Evolutionary conservation across 2,888 invertebrate genomes (phyloP), one percentile per base, ranked within the genome.

Genomic region (Macrosoma leucophasiata): DNA sequence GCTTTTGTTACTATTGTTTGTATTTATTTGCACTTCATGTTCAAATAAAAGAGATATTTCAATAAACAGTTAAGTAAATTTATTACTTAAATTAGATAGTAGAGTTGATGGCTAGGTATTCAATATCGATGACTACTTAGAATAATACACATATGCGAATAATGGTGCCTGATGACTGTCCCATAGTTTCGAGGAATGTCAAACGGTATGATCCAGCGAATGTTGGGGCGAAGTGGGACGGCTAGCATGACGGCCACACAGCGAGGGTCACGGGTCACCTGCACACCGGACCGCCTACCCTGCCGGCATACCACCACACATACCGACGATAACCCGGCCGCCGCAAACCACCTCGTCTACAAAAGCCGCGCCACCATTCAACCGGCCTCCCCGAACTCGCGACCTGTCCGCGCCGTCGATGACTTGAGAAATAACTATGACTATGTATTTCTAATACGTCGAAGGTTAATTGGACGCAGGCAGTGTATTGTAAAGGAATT

Each of bases 391-490:
- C 30, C 42, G n/a, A 39, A 43, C 31, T 39, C 43, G 43, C n/a
- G n/a, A 50, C 52, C 32, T 29, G 17, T 17, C 4, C 43, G 41
- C 48, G 48, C 51, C 54, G 52, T 60, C 56, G 53, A 70, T 67
- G 58, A 68, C 69, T 70, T 58, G 58, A 54, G 60, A 64, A 66
- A 75, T 68, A 62, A 38, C 28, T 41, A 74, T 79, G 78, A 78
- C 76, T 73, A 50, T 62, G 69, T 64, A 74, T 72, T 76, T 77
- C 58, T 69, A 65, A 74, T 70, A 67, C 75, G 62, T 63, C 68
- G 67, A 71, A 79, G 77, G 78, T 79, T 81, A 81, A 78, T 81
- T 79, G 81, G 76, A 78, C 74, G 70, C 67, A 66, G 63, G 60
- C 69, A 66, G 65, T 55, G 68, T 68, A 74, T 79, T 78, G 74